A percentile compares a stretch with the other conserved stretches of the same genome.
phyloP scores from a whole-genome alignment of 2,113 vertebrate species.

The Campylorhamphus procurvoides region DNA sequence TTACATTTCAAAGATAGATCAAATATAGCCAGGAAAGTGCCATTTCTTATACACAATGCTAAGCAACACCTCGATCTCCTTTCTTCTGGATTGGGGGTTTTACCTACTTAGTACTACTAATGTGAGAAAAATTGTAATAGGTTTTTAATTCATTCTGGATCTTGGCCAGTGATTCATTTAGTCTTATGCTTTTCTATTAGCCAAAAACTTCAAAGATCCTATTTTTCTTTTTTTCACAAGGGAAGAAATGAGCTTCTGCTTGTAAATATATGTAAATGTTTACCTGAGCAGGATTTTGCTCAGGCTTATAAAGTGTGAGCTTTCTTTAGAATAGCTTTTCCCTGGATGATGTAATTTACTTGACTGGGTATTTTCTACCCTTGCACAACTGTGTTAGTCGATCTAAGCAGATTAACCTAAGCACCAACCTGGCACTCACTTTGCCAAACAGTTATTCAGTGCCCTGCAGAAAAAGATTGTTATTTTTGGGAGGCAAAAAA shows the following conservation, averaged over 20 bases:
- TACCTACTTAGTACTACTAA: background rate
- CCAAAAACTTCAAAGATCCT: background rate
- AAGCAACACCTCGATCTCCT: background rate
- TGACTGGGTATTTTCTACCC: conserved; percentile 61
- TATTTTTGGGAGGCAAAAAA: conserved; percentile 29
- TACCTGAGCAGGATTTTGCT: background rate
- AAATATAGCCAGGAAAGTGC: background rate
- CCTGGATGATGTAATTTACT: conserved; percentile 72
- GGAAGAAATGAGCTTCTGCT: background rate
- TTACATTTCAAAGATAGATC: background rate
- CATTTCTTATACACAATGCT: background rate
- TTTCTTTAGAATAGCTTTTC: conserved; percentile 75
- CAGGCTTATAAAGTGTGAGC: conserved; percentile 47
- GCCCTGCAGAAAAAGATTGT: background rate
- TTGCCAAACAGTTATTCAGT: background rate
- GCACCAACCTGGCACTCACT: conserved; percentile 13
- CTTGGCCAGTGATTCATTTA: background rate
- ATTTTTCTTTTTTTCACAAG: background rate
- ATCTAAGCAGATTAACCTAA: conserved; percentile 61
- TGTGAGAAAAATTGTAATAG: background rate
- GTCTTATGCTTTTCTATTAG: background rate
- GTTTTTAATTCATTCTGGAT: conserved; percentile 2
- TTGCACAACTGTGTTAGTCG: conserved; percentile 64
- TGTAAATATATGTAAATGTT: conserved; percentile 28
- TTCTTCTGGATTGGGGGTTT: background rate